Conservation (phyloP, 2,888 invertebrate species). For the Drosophila buzzatii region DNA sequence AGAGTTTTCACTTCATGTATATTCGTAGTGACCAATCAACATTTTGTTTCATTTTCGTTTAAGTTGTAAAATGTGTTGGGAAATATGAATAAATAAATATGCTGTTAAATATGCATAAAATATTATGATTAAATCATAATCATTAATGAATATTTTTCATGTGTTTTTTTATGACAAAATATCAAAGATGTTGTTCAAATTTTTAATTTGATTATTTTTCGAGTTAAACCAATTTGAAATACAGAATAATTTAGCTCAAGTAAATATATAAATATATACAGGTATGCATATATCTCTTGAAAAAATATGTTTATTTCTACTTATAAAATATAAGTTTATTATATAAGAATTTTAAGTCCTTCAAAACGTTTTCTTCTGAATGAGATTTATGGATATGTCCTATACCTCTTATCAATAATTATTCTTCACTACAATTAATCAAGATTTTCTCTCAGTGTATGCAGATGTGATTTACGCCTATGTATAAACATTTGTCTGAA, state of each 20-base stretch:
- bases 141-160: background rate
- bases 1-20: background rate
- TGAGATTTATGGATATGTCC: too few relatives aligned
- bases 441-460: background rate
- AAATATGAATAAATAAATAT: background rate
- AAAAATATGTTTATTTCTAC: too few relatives aligned
- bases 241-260: too few relatives aligned
- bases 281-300: background rate
- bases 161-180: background rate
- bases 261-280: background rate
- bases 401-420: too few relatives aligned
- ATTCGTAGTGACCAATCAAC: background rate
- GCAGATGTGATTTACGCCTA: background rate
- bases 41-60: background rate
- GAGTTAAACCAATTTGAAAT: too few relatives aligned
- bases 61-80: background rate
- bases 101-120: background rate
- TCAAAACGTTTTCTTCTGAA: too few relatives aligned
- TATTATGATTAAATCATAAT: background rate
- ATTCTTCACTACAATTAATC: background rate
- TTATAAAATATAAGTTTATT: too few relatives aligned
- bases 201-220: background rate
- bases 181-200: background rate
- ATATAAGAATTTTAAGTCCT: too few relatives aligned
- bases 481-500: background rate